Conservation (phyloP, 2,113 vertebrate genomes). For the Myodes glareolus region DNA sequence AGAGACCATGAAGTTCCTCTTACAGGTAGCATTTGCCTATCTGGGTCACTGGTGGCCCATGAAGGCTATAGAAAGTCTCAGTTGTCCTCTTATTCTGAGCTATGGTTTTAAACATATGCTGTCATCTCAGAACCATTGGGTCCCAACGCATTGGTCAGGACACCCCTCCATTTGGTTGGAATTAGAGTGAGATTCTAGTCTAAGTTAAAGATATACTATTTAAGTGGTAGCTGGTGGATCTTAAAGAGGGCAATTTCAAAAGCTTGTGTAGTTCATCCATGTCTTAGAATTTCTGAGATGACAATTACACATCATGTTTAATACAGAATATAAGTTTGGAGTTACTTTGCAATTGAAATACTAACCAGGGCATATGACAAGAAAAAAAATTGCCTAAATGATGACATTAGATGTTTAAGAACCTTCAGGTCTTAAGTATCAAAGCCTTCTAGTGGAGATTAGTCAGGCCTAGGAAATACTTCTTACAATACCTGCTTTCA, state of each 20-base stretch:
- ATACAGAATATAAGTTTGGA: not conserved
- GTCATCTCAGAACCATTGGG: not conserved
- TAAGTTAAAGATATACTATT: not conserved
- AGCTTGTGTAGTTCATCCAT: not conserved
- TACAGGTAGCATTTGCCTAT: not conserved
- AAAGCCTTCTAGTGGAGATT: not conserved
- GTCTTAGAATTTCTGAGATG: not conserved
- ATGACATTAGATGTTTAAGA: not conserved
- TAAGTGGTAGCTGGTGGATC: not conserved
- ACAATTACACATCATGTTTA: not conserved
- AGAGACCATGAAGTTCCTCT: not conserved
- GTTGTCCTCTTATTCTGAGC: not conserved
- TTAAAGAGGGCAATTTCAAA: not conserved
- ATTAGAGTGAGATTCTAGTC: not conserved
- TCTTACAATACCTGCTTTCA: not conserved
- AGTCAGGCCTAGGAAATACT: not conserved
- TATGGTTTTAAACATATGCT: not conserved
- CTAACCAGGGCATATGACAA: constrained; percentile 45
- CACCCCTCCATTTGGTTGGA: not conserved
- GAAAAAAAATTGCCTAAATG: not conserved
- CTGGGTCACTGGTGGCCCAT: too few relatives aligned
- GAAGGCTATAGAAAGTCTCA: not conserved
- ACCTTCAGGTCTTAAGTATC: not conserved
- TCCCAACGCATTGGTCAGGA: not conserved
- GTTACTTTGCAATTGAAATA: not conserved